phyloP scores from a whole-genome alignment of 1,140 invertebrate genomes.

The Pseudomyrmex flavicornis region DNA sequence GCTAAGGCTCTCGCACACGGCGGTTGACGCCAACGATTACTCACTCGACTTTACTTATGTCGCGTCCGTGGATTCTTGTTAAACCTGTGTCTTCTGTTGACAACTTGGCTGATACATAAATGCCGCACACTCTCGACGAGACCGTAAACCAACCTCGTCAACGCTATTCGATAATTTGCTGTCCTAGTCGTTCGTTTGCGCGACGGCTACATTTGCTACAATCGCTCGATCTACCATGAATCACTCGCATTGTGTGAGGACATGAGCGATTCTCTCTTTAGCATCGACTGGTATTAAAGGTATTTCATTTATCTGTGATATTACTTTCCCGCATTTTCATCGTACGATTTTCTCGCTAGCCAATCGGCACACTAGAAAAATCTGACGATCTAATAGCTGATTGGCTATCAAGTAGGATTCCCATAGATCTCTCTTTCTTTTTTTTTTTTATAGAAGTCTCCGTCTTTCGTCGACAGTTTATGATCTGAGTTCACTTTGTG shows the following conservation, averaged over 20 bases:
- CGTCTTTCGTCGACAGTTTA: too few species aligned
- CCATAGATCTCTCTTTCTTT: too few species aligned
- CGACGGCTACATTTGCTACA: conserved; percentile 54
- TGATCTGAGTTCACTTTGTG: too few species aligned
- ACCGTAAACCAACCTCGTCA: conserved; percentile 54
- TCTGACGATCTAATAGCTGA: too few species aligned
- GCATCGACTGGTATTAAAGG: too few species aligned
- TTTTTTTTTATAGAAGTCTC: too few species aligned
- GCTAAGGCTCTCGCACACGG: background rate
- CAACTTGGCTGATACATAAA: conserved; percentile 66
- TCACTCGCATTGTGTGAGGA: conserved; percentile 25
- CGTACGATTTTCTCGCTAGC: too few species aligned
- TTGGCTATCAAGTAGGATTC: too few species aligned
- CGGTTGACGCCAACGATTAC: conserved; percentile 19
- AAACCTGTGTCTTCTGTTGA: conserved; percentile 18
- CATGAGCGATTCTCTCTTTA: too few species aligned
- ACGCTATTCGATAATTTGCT: conserved; percentile 69
- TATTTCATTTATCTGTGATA: too few species aligned
- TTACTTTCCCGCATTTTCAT: too few species aligned
- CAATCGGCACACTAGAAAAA: too few species aligned
- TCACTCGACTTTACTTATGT: conserved; percentile 59
- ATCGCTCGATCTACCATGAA: conserved; percentile 63
- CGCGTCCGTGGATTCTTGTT: conserved; percentile 10
- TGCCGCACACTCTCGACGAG: conserved; percentile 41
- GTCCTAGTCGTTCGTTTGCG: background rate